Evolutionary conservation across 2,888 invertebrate species (phyloP), one percentile per base, ranked within the genome.

Genomic region (Amphiduros pacificus): DNA sequence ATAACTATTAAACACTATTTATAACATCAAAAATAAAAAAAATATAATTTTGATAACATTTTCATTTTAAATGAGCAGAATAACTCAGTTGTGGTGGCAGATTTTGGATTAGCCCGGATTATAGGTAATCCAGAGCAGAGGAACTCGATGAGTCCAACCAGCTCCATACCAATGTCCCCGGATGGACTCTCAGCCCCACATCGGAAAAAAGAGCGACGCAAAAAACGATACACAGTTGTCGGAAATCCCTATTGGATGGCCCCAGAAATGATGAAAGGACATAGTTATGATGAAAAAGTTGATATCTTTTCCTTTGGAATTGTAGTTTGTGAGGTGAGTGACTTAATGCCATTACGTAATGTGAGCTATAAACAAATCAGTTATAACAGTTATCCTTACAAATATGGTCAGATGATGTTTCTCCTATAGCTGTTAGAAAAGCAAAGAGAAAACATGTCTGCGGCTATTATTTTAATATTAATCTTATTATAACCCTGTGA

Each of bases 171-270:
- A 22, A 44, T 22, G 5, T n/a, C 20, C 44, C n/a, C n/a, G n/a
- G 22, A 44, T n/a, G 22, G 22, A n/a, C 5, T 4, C 44, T n/a
- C 44, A 5, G 27, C 44, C 11, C 29, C 29, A 3, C 62, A 60
- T 24, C 29, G 48, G 36, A 59, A 57, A 40, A 63, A 60, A 17
- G 68, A 64, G 48, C 50, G 90, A 73, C 85, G 93, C 0, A 87
- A 92, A 71, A 94, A 94, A 78, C 86, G 95, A 17, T 95, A 95
- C 81, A 96, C 95, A 0, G 94, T 96, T 29, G 96, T 96, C 0
- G 96, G 96, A 1, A 95, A 94, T 86, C 95, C 96, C 0, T 96
- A 94, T 83, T 96, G 95, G 94, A 96, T 96, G 96, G 96, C 96
- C 0, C 96, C 96, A 0, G 96, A 96, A 83, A 96, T 96, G 96